phyloP scores from a whole-genome alignment of 2,113 vertebrate genomes.

The Anguilla japonica region DNA sequence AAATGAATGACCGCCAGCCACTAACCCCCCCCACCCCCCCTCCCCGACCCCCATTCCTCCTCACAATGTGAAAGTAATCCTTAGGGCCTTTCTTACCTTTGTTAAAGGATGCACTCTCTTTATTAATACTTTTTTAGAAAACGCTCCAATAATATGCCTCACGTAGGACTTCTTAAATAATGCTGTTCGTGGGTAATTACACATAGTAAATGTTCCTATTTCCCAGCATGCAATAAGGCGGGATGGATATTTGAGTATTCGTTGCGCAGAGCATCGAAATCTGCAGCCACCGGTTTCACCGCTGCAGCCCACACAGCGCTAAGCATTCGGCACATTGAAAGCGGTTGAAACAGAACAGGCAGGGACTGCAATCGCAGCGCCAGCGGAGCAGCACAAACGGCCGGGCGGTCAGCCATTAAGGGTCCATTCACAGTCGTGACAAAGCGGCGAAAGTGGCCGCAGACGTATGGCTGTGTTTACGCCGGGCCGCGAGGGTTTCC shows the following conservation, averaged over 20 bases:
- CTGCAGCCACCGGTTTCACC: background rate
- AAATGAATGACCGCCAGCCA: background rate
- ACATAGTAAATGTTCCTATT: background rate
- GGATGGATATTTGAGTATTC: background rate
- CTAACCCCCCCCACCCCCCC: too few species aligned
- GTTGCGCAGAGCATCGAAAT: background rate
- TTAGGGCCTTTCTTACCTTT: background rate
- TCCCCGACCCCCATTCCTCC: background rate
- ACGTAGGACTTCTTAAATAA: background rate
- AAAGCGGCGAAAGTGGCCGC: slow-evolving; percentile 64
- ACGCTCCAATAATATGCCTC: background rate
- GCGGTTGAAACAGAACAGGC: background rate
- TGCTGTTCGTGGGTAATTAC: background rate
- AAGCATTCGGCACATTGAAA: background rate
- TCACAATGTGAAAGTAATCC: background rate
- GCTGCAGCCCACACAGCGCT: background rate
- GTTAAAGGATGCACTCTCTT: background rate
- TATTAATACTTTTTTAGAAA: background rate
- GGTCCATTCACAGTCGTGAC: slow-evolving; percentile 69
- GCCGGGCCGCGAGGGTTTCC: slow-evolving; percentile 56
- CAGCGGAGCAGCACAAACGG: slow-evolving; percentile 20
- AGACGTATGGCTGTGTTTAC: slow-evolving; percentile 71
- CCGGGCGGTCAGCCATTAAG: slow-evolving; percentile 63
- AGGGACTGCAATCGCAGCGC: background rate
- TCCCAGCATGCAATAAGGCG: background rate